Evolutionary conservation across 2,888 invertebrate species (phyloP).

Genomic region (Vanessa cardui): DNA sequence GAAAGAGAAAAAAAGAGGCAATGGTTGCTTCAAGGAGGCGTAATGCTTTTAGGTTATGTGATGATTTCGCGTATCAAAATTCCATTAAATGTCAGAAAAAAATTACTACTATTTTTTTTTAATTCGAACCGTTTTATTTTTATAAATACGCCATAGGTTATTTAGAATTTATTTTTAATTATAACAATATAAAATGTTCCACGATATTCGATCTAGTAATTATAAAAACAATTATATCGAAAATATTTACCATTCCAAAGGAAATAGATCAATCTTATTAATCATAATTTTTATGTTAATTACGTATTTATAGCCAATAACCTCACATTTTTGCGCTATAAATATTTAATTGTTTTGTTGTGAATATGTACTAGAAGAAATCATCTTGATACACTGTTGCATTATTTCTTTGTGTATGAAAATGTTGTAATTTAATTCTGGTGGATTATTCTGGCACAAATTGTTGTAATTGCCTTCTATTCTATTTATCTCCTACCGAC

Average conservation of each 20-base stretch:
- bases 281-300: neutral
- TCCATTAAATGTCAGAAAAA: too few species aligned
- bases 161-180: neutral
- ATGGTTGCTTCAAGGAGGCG: too few species aligned
- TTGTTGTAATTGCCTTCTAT: too few species aligned
- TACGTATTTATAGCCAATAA: neutral
- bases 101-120: too few species aligned
- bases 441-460: too few species aligned
- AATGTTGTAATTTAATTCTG: neutral
- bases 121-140: too few species aligned
- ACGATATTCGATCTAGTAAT: neutral
- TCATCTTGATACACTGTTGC: neutral
- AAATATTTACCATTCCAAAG: conserved; percentile 10
- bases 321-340: neutral
- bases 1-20: too few species aligned
- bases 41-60: too few species aligned
- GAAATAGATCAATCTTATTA: neutral
- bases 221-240: conserved; percentile 5
- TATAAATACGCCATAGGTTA: too few species aligned
- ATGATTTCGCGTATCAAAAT: too few species aligned
- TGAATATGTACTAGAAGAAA: too few species aligned
- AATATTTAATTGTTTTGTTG: neutral
- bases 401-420: neutral
- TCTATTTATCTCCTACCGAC: too few species aligned
- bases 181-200: conserved; percentile 1